Conservation (phyloP, 2,113 vertebrate genomes). For the Petrocephalus microphthalmus region DNA sequence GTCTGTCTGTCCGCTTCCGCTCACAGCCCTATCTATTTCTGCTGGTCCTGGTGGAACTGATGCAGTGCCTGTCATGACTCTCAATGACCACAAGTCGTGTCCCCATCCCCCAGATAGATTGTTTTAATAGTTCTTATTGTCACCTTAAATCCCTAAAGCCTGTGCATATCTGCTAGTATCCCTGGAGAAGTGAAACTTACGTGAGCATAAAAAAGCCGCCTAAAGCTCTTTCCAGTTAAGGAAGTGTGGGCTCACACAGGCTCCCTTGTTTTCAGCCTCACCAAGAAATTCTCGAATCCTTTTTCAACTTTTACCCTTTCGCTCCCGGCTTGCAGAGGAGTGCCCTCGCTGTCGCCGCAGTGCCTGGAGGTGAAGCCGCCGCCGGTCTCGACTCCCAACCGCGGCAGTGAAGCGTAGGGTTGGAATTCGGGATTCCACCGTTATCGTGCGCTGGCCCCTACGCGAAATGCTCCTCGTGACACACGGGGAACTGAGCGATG, state of each 20-base stretch:
- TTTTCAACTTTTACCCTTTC: background rate
- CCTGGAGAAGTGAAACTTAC: conserved; percentile 14
- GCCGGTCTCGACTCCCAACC: background rate
- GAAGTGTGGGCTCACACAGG: background rate
- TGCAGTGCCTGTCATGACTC: background rate
- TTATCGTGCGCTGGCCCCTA: background rate
- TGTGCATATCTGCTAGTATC: background rate
- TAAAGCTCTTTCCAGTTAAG: background rate
- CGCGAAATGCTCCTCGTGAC: background rate
- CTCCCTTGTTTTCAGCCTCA: background rate
- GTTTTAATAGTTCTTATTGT: background rate
- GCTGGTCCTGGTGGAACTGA: background rate
- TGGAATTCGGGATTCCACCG: background rate
- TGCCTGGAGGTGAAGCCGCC: background rate
- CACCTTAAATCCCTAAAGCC: background rate
- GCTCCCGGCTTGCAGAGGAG: background rate
- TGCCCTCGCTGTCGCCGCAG: background rate
- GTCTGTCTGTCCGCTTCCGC: background rate
- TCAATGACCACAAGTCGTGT: background rate
- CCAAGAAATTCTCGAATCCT: background rate
- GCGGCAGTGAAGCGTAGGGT: background rate
- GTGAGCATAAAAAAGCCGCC: background rate
- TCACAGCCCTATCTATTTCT: background rate
- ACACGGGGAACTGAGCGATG: background rate
- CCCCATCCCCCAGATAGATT: background rate